Conservation (phyloP, 2,797 vertebrate genomes). For the Catostomus latipinnis region DNA sequence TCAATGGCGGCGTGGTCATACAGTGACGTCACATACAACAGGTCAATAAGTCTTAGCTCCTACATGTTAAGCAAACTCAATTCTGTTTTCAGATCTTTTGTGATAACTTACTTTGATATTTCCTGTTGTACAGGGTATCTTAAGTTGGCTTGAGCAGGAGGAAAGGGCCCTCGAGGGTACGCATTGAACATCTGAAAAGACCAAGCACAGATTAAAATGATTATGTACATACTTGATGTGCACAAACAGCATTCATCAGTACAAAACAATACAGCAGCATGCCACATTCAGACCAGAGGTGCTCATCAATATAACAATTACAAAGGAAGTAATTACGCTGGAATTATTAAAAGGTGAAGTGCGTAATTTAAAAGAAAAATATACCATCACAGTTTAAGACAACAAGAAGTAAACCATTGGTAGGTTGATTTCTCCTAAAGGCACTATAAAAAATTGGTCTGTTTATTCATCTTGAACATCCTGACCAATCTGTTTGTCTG, state of each 20-base stretch:
- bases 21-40: too few relatives aligned
- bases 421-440: too few relatives aligned
- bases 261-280: not conserved
- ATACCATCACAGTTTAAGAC: too few relatives aligned
- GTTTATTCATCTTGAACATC: too few relatives aligned
- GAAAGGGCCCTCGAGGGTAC: conserved; percentile 90
- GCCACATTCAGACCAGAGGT: not conserved
- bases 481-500: too few relatives aligned
- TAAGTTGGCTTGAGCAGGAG: conserved; percentile 84
- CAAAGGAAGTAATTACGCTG: not conserved
- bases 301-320: not conserved
- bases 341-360: too few relatives aligned
- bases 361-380: too few relatives aligned
- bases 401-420: too few relatives aligned
- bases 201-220: not conserved
- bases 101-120: conserved; percentile 84
- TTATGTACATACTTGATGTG: not conserved
- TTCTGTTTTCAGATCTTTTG: not conserved
- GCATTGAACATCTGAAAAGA: conserved; percentile 90
- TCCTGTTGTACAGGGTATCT: conserved; percentile 86
- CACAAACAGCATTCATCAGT: too few relatives aligned
- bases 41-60: not conserved
- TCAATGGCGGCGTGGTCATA: too few relatives aligned
- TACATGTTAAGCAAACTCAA: not conserved
- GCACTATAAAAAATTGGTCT: too few relatives aligned